Percentiles rank a stretch among this genome's conserved stretches.
Conservation (phyloP, 2,888 invertebrate genomes). For the Folsomia manolachei region DNA sequence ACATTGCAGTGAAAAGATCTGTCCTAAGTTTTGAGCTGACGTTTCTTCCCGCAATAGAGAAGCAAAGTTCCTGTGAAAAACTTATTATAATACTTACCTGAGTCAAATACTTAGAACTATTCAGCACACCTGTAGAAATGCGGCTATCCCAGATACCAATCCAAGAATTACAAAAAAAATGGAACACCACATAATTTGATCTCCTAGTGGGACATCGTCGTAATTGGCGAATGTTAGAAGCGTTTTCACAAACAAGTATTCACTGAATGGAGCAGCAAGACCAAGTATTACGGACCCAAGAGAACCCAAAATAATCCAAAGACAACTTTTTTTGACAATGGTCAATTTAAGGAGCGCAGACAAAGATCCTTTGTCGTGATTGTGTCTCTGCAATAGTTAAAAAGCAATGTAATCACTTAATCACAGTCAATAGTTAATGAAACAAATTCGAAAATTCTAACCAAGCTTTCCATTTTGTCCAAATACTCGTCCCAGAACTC, state of each 20-base stretch:
- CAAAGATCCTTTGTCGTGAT: too few relatives aligned
- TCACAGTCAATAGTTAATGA: too few relatives aligned
- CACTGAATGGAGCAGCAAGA: not conserved
- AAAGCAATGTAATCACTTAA: too few relatives aligned
- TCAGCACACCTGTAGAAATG: constrained; percentile 32
- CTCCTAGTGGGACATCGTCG: not conserved
- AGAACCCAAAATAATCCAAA: constrained; percentile 17
- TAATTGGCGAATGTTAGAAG: constrained; percentile 7
- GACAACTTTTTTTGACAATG: too few relatives aligned
- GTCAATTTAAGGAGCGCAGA: too few relatives aligned
- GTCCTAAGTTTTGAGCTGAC: constrained; percentile 21
- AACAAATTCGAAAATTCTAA: too few relatives aligned
- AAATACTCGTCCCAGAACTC: constrained; percentile 20
- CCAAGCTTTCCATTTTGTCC: not conserved
- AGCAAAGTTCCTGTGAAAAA: constrained; percentile 21
- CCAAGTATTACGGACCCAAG: constrained; percentile 21
- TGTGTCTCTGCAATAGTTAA: too few relatives aligned
- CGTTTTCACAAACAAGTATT: constrained; percentile 6
- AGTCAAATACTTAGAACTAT: too few relatives aligned
- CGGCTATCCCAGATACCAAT: constrained; percentile 10
- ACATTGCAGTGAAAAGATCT: constrained; percentile 22
- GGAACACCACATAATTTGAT: not conserved
- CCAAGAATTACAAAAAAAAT: constrained; percentile 2
- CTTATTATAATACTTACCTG: not conserved
- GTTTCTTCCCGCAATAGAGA: constrained; percentile 18